Evolutionary conservation across 1,140 invertebrate genomes (phyloP).

Genomic region (Drosophila orena): DNA sequence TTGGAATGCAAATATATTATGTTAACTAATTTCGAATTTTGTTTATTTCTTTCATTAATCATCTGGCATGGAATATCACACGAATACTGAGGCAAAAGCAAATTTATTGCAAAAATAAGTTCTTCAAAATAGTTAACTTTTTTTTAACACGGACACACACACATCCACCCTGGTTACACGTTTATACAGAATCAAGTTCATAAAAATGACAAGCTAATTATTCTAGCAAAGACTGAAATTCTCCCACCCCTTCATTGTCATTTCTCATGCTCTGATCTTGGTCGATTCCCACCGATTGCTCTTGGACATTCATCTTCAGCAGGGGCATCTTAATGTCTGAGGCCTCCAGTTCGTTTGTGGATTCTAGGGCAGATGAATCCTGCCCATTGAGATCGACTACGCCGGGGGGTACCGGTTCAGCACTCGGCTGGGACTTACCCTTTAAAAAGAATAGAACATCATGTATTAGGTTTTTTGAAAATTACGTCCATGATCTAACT

Average conservation of each 20-base stretch:
- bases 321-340: slow-evolving; percentile 73
- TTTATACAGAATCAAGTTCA: slow-evolving; percentile 7
- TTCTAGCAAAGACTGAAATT: slow-evolving; percentile 67
- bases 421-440: slow-evolving; percentile 56
- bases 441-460: not conserved
- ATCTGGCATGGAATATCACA: slow-evolving; percentile 73
- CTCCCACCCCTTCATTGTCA: slow-evolving; percentile 38
- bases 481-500: not conserved
- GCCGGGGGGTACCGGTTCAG: slow-evolving; percentile 17
- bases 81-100: slow-evolving; percentile 68
- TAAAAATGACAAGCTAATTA: slow-evolving; percentile 32
- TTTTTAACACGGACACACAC: slow-evolving; percentile 12
- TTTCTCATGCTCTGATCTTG: slow-evolving; percentile 48
- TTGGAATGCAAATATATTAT: slow-evolving; percentile 63
- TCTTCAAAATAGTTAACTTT: slow-evolving; percentile 70
- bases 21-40: slow-evolving; percentile 43
- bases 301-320: slow-evolving; percentile 58
- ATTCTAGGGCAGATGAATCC: slow-evolving; percentile 34
- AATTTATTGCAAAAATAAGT: slow-evolving; percentile 66
- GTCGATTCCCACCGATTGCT: slow-evolving; percentile 20
- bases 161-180: not conserved
- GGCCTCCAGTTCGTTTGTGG: slow-evolving; percentile 53
- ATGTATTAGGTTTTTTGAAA: not conserved
- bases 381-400: slow-evolving; percentile 31
- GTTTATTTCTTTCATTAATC: slow-evolving; percentile 23